Conservation (phyloP, 1,140 invertebrate genomes). For the Eueides isabella region DNA sequence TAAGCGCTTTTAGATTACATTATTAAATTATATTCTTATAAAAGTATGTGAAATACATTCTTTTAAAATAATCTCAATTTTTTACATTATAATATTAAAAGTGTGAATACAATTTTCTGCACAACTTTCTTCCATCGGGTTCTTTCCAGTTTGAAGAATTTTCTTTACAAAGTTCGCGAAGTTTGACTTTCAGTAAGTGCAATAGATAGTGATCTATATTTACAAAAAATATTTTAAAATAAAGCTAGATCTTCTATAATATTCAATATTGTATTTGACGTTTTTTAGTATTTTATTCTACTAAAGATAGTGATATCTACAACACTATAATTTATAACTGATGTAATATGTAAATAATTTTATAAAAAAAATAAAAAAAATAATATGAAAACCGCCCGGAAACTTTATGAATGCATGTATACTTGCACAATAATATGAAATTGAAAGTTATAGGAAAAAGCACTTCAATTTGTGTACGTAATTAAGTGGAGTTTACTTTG, state of each 20-base stretch:
- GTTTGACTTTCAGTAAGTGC: background rate
- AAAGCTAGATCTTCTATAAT: background rate
- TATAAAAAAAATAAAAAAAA: background rate
- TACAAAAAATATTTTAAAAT: background rate
- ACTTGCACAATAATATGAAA: conserved; percentile 42
- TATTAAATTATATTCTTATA: too few species aligned
- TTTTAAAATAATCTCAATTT: too few species aligned
- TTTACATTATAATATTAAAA: background rate
- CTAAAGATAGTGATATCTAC: too few species aligned
- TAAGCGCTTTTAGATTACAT: too few species aligned
- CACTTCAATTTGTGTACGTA: conserved; percentile 81
- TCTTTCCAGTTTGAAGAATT: background rate
- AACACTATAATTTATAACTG: too few species aligned
- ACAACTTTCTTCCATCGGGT: background rate
- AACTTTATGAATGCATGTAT: background rate
- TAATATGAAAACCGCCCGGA: background rate
- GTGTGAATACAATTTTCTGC: background rate
- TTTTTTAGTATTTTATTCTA: background rate
- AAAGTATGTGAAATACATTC: too few species aligned
- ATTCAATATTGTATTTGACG: background rate
- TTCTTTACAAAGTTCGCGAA: background rate
- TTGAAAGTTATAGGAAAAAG: conserved; percentile 69
- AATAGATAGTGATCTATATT: background rate
- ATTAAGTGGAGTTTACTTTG: conserved; percentile 80
- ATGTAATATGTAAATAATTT: too few species aligned